phyloP scores from a whole-genome alignment of 2,113 vertebrate genomes.

The Motacilla alba region DNA sequence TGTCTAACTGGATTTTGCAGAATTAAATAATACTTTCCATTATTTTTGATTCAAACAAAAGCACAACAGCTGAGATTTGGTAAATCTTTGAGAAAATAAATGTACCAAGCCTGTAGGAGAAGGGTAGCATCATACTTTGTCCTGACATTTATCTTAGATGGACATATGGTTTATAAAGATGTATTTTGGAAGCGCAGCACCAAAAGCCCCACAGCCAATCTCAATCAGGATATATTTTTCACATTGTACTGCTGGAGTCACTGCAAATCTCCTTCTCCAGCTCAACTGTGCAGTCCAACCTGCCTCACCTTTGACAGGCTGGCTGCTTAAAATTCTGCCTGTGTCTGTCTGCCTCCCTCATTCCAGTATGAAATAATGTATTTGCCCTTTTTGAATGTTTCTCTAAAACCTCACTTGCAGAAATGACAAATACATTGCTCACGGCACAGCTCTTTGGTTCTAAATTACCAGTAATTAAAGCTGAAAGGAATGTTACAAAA shows the following conservation, averaged over 20 bases:
- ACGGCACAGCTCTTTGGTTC: not conserved
- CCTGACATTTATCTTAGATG: not conserved
- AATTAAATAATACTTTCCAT: not conserved
- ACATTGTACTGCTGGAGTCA: not conserved
- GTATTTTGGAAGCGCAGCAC: not conserved
- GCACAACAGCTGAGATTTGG: not conserved
- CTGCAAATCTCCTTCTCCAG: not conserved
- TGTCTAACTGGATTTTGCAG: not conserved
- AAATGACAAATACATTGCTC: slow-evolving; percentile 11
- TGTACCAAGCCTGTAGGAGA: not conserved
- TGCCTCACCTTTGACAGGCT: not conserved
- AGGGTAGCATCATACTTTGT: not conserved
- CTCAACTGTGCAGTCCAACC: not conserved
- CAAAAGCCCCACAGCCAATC: not conserved
- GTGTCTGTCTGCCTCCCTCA: not conserved
- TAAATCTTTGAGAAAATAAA: not conserved
- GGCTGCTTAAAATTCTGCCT: not conserved
- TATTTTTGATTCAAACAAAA: not conserved
- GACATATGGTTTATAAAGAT: not conserved
- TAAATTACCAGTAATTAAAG: slow-evolving; percentile 59
- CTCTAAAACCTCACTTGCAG: not conserved
- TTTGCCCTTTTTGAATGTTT: not conserved
- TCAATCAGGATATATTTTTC: not conserved
- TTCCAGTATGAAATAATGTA: not conserved
- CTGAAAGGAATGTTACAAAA: slow-evolving; percentile 55